These are phyloP conservation scores for Toxostoma redivivum DNA, from an alignment of 2,113 vertebrate species.

Conservation along the genomic window DNA sequence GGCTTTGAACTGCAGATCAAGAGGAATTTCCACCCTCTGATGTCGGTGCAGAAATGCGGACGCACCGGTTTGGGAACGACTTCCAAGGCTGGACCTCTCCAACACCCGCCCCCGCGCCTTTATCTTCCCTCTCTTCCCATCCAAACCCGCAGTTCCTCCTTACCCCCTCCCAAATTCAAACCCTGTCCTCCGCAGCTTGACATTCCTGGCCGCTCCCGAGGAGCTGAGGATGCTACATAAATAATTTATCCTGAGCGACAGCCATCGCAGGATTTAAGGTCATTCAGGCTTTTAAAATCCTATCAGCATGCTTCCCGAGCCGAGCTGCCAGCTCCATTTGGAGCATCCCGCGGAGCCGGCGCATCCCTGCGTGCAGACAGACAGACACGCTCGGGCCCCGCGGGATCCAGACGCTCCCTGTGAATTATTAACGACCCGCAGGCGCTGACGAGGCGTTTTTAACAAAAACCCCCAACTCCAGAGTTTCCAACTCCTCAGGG, in stretches of 20 bases:
- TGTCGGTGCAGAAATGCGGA: constrained; percentile 55
- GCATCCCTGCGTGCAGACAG: constrained; percentile 40
- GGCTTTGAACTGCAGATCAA: constrained; percentile 66
- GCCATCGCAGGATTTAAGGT: constrained; percentile 45
- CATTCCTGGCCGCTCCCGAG: not conserved
- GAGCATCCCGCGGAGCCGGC: constrained; percentile 17
- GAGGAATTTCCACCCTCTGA: constrained; percentile 64
- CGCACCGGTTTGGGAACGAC: constrained; percentile 48
- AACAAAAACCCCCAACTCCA: not conserved
- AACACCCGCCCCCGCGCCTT: not conserved
- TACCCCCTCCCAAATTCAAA: not conserved
- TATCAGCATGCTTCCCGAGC: constrained; percentile 20
- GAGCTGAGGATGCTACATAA: constrained; percentile 13
- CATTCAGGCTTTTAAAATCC: constrained; percentile 41
- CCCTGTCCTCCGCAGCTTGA: not conserved
- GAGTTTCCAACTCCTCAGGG: not conserved
- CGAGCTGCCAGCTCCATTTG: constrained; percentile 54
- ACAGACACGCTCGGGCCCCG: constrained; percentile 30
- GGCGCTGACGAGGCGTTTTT: constrained; percentile 19
- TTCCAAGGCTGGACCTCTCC: constrained; percentile 47
- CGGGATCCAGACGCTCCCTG: constrained; percentile 14
- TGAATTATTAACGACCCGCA: constrained; percentile 29
- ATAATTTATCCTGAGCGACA: constrained; percentile 52
- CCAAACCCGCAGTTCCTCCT: not conserved
- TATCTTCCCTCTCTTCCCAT: constrained; percentile 21